These are phyloP conservation scores for Rhagophthalmus giganteus DNA, from an alignment of 2,888 invertebrate genomes.

Conservation along the genomic window DNA sequence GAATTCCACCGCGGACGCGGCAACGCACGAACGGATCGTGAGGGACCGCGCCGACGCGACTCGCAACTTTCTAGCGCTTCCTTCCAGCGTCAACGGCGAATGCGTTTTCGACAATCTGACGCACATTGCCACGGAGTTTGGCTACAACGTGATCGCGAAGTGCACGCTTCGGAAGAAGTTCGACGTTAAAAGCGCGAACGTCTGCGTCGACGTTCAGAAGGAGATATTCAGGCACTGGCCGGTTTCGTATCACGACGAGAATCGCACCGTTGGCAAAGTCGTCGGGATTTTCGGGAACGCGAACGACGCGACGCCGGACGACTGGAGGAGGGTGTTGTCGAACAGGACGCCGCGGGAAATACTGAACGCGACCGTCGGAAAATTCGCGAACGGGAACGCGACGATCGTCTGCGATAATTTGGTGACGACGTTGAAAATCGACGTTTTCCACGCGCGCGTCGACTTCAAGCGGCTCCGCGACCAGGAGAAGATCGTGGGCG, in stretches of 20 bases:
- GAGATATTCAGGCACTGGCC: constrained; percentile 45
- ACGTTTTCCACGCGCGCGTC: constrained; percentile 56
- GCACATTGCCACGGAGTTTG: constrained; percentile 56
- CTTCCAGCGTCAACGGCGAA: constrained; percentile 54
- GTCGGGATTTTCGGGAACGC: constrained; percentile 60
- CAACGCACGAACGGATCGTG: no score
- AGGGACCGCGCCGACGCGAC: constrained; percentile 38
- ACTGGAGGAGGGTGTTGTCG: constrained; percentile 58
- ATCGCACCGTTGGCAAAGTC: constrained; percentile 43
- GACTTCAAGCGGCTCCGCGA: constrained; percentile 44
- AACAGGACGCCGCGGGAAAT: constrained; percentile 45
- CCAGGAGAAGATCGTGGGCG: constrained; percentile 50
- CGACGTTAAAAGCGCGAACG: constrained; percentile 34
- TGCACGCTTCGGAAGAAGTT: constrained; percentile 49
- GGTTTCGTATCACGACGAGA: constrained; percentile 34
- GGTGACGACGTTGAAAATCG: constrained; percentile 48
- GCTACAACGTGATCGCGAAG: constrained; percentile 56
- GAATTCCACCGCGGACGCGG: constrained; percentile 15
- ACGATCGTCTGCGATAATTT: constrained; percentile 51
- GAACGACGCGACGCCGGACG: constrained; percentile 47
- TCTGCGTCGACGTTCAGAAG: constrained; percentile 47
- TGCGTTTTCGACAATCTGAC: constrained; percentile 53
- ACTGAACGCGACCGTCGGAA: constrained; percentile 41
- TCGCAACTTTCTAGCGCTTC: constrained; percentile 50
- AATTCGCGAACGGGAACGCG: constrained; percentile 46